phyloP scores from a whole-genome alignment of 1,140 invertebrate species.

The Bradysia coprophila region DNA sequence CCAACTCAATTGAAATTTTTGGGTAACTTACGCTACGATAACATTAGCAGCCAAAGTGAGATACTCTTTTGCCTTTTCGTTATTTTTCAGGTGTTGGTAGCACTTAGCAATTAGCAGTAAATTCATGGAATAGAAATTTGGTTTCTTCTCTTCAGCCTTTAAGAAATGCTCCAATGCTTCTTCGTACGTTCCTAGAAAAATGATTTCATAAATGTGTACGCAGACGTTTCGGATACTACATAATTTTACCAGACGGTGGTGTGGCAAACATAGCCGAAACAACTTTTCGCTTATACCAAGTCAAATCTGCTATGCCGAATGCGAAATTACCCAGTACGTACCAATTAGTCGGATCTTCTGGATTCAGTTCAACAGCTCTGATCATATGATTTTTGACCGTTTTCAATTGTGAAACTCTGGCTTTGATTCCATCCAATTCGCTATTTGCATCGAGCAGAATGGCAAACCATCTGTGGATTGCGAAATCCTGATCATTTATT shows the following conservation, averaged over 20 bases:
- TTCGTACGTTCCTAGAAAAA: no score
- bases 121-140: slow-evolving; percentile 70
- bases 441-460: slow-evolving; percentile 51
- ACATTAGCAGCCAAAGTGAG: slow-evolving; percentile 10
- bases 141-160: slow-evolving; percentile 53
- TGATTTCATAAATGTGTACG: no score
- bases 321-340: slow-evolving; percentile 68
- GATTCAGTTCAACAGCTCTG: slow-evolving; percentile 60
- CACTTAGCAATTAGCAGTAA: slow-evolving; percentile 58
- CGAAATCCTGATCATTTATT: slow-evolving; percentile 41
- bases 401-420: slow-evolving; percentile 45
- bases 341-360: slow-evolving; percentile 53
- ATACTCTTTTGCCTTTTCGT: slow-evolving; percentile 18
- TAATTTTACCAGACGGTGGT: slow-evolving; percentile 59
- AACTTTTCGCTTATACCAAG: slow-evolving; percentile 64
- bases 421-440: slow-evolving; percentile 46
- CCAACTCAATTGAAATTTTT: neutral
- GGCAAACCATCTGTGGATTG: slow-evolving; percentile 71
- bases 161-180: slow-evolving; percentile 62
- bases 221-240: no score
- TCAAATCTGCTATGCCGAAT: slow-evolving; percentile 52
- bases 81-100: slow-evolving; percentile 14
- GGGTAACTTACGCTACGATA: slow-evolving; percentile 2
- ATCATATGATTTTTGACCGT: slow-evolving; percentile 58
- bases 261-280: slow-evolving; percentile 50